Evolutionary conservation across 30 jellyfish, hydroid and myxozoan species (phyloP), one percentile per base, ranked within the genome.

Genomic region (Sanderia malayensis): DNA sequence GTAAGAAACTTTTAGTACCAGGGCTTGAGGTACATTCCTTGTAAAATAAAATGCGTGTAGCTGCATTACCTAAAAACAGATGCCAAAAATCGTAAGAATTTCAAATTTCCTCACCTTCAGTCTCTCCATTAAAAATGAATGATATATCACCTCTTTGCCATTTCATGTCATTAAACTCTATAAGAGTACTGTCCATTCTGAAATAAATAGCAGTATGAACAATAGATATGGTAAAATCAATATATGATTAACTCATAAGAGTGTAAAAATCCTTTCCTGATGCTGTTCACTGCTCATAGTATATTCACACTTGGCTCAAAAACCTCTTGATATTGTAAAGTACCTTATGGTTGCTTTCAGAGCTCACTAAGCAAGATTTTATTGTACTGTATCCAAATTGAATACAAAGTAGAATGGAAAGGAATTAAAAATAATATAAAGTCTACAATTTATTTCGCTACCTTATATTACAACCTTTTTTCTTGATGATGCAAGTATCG

Each of bases 61-160:
- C n/a, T n/a, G n/a, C n/a, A n/a, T n/a, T n/a, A n/a, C n/a, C n/a
- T n/a, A n/a, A n/a, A n/a, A n/a, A n/a, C n/a, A n/a, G n/a, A 37
- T 37, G 13, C 13, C 52, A 10, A 75, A 23, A 44, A 24, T 53
- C 27, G 19, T 11, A 15, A 15, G 45, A 13, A 44, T 31, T 0
- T 34, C 21, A 41, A 21, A 61, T 8, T 46, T 33, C 31, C 73
- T 46, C 52, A 89, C 97, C 94, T 57, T 67, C 49, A 1, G 71
- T 62, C 37, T 47, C 53, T 26, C 94, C 97, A 69, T 61, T 76
- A 61, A 89, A 89, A 4, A 89, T 67, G 61, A 89, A 89, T 0
- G 94, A 66, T 7, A 89, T 82, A 46, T 89, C 96, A 20, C 97
- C 97, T 49, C 97, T 73, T 18, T 89, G 95, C 97, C 97, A 89